Evolutionary conservation across 2,113 vertebrate species (phyloP).

Genomic region (Toxotes jaculatrix): DNA sequence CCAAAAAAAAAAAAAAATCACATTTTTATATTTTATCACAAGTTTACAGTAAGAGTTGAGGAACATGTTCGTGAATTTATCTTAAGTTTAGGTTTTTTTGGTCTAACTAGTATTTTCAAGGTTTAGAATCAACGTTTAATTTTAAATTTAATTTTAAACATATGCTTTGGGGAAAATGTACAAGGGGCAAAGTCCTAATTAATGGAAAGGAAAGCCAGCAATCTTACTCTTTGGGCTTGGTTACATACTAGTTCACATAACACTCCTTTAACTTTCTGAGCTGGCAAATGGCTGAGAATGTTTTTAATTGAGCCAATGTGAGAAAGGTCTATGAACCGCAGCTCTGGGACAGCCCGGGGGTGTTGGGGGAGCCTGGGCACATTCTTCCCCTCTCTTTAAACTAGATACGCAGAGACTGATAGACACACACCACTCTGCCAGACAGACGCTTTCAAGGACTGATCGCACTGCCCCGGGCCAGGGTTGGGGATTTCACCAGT

Average conservation of each 20-base stretch:
- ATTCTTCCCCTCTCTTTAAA: constrained; percentile 73
- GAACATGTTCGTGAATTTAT: not conserved
- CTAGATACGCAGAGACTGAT: constrained; percentile 67
- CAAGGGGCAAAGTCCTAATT: not conserved
- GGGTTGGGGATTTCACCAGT: constrained; percentile 65
- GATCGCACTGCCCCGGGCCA: constrained; percentile 61
- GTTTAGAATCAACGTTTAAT: not conserved
- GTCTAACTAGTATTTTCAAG: not conserved
- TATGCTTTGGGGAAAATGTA: not conserved
- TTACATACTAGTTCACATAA: constrained; percentile 38
- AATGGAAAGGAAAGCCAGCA: constrained; percentile 1
- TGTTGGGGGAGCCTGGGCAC: constrained; percentile 60
- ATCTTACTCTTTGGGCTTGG: not conserved
- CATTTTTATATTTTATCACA: not conserved
- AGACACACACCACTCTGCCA: constrained; percentile 65
- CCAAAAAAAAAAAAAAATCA: not conserved
- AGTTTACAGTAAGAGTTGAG: not conserved
- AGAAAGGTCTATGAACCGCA: constrained; percentile 47
- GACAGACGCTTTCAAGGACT: constrained; percentile 60
- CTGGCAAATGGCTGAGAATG: constrained; percentile 54
- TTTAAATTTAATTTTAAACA: not conserved
- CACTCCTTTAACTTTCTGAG: constrained; percentile 19
- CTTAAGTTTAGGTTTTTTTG: not conserved
- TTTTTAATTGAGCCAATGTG: constrained; percentile 72
- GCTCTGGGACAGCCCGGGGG: constrained; percentile 59